Base-by-base conservation (phyloP, 1,140 invertebrate species). In the Stenopsyche tienmushanensis region DNA sequence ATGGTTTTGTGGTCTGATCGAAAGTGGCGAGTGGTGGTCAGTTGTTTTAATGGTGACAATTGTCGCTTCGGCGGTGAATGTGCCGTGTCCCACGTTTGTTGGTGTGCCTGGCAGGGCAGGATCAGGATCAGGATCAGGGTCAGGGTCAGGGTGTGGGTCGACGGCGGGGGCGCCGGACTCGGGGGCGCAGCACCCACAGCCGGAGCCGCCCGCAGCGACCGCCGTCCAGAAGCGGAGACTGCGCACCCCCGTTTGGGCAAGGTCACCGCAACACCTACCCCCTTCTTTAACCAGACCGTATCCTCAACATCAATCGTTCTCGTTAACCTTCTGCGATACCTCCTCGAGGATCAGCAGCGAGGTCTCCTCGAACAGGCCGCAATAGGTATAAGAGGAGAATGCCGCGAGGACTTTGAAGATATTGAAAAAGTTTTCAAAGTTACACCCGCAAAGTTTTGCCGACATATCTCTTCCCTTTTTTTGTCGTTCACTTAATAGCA, bases 161-260 rank as follows among this genome's bases (percentile, higher is more conserved):
- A 23, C 55, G 13, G 26, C 45, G 25, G 34, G 49, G 47, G 55
- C 25, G 15, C 13, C 73, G 53, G 73, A 72, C 41, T 70, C 73
- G 17, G 72, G 73, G 24, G 45, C 58, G 63, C 57, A 65, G 47
- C 53, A 54, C 34, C 62, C 65, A 10, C 9, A n/a, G 29, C 45
- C 58, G 41, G 45, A 65, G 49, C 45, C 49, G 57, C 65, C 65
- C 23, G 18, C 39, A 71, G 73, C 77, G 18, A 65, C 75, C 39
- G 73, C 77, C 25, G 77, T 80, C 49, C 85, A 85, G 80, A 83
- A 82, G 80, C 83, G 86, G 77, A 85, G 86, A 72, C 85, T 89
- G 76, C 84, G 86, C 78, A 88, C 86, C 76, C 87, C 87, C 73
- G 84, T 87, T 74, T 89, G 88, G 88, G 86, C 86, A 78, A 85